Base-by-base conservation (phyloP, 2,888 invertebrate genomes). In the Polylopha cassiicola region DNA sequence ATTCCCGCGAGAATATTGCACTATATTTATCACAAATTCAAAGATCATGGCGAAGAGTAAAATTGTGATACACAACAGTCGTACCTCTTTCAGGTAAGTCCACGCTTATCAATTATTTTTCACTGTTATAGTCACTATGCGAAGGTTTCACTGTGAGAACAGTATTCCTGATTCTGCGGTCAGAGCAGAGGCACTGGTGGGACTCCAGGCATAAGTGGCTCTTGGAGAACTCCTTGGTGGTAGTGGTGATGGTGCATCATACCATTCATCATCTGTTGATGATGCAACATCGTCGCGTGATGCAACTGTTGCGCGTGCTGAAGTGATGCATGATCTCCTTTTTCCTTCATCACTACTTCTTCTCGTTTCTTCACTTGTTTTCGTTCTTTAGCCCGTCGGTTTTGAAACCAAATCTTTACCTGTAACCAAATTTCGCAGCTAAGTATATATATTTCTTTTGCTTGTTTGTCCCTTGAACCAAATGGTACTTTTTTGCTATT, bases 361-460 rank as follows among this genome's bases (percentile, higher is more conserved):
- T 92, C 92, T 23, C 92, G 90, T 78, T 97, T 97, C 71, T 97
- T 96, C 23, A 84, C 84, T 68, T 94, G 93, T 73, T 97, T 97
- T 6, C 98, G 88, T 63, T 97, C 97, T 79, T 97, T 97, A 34
- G 97, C 97, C 23, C 97, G 89, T 8, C 97, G 89, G 73, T 97
- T 97, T 88, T 96, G 95, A 70, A 96, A 97, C 92, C 92, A 92
- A 44, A 92, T 92, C 75, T 92, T 91, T 33, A 91, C 92, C 90
- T 85, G 61, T 1, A 57, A 58, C 37, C n/a, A n/a, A n/a, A n/a
- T n/a, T n/a, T n/a, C n/a, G n/a, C n/a, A n/a, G n/a, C n/a, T n/a
- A n/a, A n/a, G n/a, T n/a, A n/a, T n/a, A n/a, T n/a, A n/a, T n/a
- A n/a, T n/a, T n/a, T n/a, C n/a, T n/a, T n/a, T n/a, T n/a, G n/a